A percentile compares a stretch with the other conserved stretches of the same genome.
Evolutionary conservation across 2,797 vertebrate species (phyloP).

Genomic region (Tangara arthus): DNA sequence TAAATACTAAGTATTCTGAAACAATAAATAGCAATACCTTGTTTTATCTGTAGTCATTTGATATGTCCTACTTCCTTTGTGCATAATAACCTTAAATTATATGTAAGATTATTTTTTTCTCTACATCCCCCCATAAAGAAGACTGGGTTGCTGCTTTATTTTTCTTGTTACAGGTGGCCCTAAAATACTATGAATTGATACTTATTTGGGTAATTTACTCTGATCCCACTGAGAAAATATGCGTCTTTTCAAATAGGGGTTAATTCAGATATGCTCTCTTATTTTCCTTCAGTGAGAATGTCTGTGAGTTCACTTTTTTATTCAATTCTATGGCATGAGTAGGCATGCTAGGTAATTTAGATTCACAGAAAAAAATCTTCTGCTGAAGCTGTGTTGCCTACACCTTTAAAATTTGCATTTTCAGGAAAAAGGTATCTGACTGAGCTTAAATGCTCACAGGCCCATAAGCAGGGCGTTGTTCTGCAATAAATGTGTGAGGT

Average conservation of each 20-base stretch:
- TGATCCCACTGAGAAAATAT: not conserved
- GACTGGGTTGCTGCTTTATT: not conserved
- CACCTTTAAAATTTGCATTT: not conserved
- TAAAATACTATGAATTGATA: not conserved
- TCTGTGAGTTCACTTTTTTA: not conserved
- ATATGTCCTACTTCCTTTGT: not conserved
- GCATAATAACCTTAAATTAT: not conserved
- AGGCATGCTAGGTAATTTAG: not conserved
- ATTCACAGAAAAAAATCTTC: not conserved
- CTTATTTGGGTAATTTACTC: not conserved
- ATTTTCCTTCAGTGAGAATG: not conserved
- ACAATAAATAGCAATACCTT: not conserved
- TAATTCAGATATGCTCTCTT: not conserved
- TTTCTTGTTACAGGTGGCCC: not conserved
- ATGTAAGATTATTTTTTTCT: not conserved
- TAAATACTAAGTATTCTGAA: not conserved
- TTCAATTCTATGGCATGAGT: not conserved
- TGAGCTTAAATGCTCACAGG: not conserved
- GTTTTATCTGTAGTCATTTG: not conserved
- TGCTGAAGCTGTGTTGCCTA: not conserved
- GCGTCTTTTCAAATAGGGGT: not conserved
- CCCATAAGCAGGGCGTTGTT: not conserved
- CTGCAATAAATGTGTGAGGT: not conserved
- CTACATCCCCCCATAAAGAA: not conserved
- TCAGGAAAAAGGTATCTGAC: not conserved